Percentiles rank a stretch among this genome's conserved stretches.
Evolutionary conservation across 2,113 vertebrate genomes (phyloP).

Genomic region (Neodontobutis hainanensis): DNA sequence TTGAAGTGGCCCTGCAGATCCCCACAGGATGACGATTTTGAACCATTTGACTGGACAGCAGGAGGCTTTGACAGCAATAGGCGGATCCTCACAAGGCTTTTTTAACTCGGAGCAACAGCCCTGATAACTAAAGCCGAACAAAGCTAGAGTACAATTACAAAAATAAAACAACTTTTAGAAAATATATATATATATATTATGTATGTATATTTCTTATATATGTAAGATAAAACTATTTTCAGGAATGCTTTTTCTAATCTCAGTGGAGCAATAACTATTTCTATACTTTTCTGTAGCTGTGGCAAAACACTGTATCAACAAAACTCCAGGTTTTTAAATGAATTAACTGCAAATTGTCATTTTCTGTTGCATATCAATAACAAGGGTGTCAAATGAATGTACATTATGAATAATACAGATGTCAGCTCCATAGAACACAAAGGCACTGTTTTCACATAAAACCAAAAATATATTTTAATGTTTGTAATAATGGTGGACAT

Average conservation of each 20-base stretch:
- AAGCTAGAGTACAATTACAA: conserved; percentile 20
- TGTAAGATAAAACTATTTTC: conserved; percentile 17
- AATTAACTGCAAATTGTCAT: conserved; percentile 3
- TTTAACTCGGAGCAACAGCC: conserved; percentile 16
- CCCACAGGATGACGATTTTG: conserved; percentile 70
- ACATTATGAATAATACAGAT: neutral
- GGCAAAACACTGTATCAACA: neutral
- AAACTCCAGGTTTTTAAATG: conserved; percentile 5
- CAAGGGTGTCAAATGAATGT: neutral
- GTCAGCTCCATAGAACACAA: neutral
- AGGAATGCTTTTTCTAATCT: neutral
- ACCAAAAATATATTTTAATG: conserved; percentile 16
- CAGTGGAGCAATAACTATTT: conserved; percentile 15
- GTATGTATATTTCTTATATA: neutral
- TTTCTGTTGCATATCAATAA: neutral
- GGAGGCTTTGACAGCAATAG: conserved; percentile 27
- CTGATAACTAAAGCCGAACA: conserved; percentile 55
- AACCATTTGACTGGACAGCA: conserved; percentile 65
- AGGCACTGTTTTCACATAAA: conserved; percentile 4
- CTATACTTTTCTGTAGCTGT: neutral
- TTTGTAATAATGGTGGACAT: conserved; percentile 1
- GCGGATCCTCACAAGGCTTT: conserved; percentile 54
- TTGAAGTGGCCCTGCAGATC: conserved; percentile 23
- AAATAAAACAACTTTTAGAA: conserved; percentile 8
- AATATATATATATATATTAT: conserved; percentile 10